Evolutionary conservation across 2,113 vertebrate species (phyloP), one percentile per base, ranked within the genome.

Genomic region (Vanacampus margaritifer): DNA sequence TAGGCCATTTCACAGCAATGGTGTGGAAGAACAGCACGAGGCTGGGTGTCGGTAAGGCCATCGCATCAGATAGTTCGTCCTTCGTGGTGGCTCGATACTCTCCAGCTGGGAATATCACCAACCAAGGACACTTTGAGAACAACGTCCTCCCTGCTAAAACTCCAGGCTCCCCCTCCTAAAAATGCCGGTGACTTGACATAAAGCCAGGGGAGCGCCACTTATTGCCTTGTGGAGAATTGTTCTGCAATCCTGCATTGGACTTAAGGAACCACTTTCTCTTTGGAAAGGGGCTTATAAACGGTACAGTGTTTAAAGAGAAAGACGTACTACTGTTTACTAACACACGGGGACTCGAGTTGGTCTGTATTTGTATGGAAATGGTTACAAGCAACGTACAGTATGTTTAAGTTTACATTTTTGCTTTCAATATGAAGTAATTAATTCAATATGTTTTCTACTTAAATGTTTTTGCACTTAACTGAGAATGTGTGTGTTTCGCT

Each of bases 1-100:
- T 17, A 99, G 98, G 98, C 59, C 98, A 99, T 84, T 99, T 99
- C 83, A 99, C 98, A 35, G 97, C 97, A 36, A 97, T 99, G 94
- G 94, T 99, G 17, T 99, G 98, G 97, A 98, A 97, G 85, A 94
- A 84, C 76, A 97, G 90, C 3, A 95, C 92, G 83, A 94, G 92
- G 86, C 90, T 99, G 81, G 98, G 97, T 0, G 93, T 99, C 0
- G 97, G 97, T 24, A 96, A 98, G 80, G 95, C 97, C 1, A 88
- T 89, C 7, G 94, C 95, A 7, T 94, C 91, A 0, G 96, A 98
- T 0, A 96, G 98, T 13, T 98, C 97, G 54, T 95, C 95, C 0
- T 99, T 99, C 64, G 97, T 99, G 63, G 98, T 99, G 64, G 97
- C 97, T 45, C 93, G 97, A 86, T 99, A 99, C 64, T 94, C 91